Evolutionary conservation across 2,797 vertebrate species (phyloP), one percentile per base, ranked within the genome.

Genomic region (Mus spretus): DNA sequence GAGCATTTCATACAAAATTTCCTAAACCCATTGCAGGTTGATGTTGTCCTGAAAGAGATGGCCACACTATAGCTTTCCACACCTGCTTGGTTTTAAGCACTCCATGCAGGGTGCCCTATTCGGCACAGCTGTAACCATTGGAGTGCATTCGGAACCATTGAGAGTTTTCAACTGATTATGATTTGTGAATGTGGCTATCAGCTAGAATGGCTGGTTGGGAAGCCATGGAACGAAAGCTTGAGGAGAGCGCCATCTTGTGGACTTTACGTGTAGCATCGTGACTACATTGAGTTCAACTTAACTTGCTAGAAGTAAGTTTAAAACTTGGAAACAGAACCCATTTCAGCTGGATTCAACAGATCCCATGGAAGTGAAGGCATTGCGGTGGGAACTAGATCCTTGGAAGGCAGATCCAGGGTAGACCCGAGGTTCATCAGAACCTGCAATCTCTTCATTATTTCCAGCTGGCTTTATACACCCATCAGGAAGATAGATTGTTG

Each of bases 161-260:
- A 2, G 22, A 50, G 63, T 84, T 77, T 93, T 11, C 47, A 70
- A 37, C 1, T 31, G 50, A 34, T 11, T 28, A 63, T 14, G 20
- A 85, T 53, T 37, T 4, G 28, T 72, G 70, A 20, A n/a, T 72
- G 34, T n/a, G 37, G 34, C 53, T 0, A 3, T 72, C 17, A 12
- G 22, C 0, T 6, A 15, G 4, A 15, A 14, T 6, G 12, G 0
- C 8, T 4, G n/a, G 5, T 28, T 40, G 55, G 67, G 70, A 44
- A 77, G 37, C 31, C 67, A 90, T 40, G 81, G 88, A 92, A 65
- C 95, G 93, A 96, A 94, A 61, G 92, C 79, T 91, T 92, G 74
- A 4, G 67, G 70, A 72, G 70, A 7, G 95, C 77, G 97, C 97
- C 97, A 95, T 81, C 97, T 96, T 86, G 97, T 96, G 97, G 96